Evolutionary conservation across 2,888 invertebrate genomes (phyloP), one percentile per base, ranked within the genome.

Genomic region (Thymelicus acteon): DNA sequence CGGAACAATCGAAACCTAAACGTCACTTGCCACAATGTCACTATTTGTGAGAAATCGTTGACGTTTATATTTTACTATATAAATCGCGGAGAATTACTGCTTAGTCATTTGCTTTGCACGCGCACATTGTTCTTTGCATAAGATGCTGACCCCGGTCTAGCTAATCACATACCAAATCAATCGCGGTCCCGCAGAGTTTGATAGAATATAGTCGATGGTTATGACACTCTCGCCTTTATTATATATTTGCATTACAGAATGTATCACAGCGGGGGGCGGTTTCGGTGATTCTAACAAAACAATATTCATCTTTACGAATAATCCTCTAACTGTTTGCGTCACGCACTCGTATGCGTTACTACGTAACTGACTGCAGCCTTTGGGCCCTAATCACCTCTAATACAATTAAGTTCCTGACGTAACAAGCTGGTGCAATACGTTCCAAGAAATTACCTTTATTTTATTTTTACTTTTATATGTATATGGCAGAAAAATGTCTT

Each of bases 361-460:
- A 40, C 69, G 67, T 61, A 74, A 76, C 75, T 78, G 77, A 81
- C 80, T 82, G 77, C 78, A 77, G 67, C 74, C 74, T 73, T 67
- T 77, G 73, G 75, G 75, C 79, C 76, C 75, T 63, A 78, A 75
- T 78, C 75, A 77, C 75, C 72, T 73, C 84, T 90, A 90, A 91
- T 87, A 81, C 83, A 83, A 90, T 91, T 90, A 90, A 76, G 79
- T 79, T 75, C 72, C 77, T 78, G 75, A 77, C 77, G 80, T 77
- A 72, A 60, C 67, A 19, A 52, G 13, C 10, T 4, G 37, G 39
- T 62, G 37, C 62, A 61, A 60, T 24, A 47, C 24, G 57, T 31
- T 31, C 31, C 57, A 13, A 31, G 13, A 37, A 31, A 31, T 24
- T 6, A 52, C 7, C 15, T 52, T 52, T 52, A 24, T 54, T 54